phyloP scores from a whole-genome alignment of 2,113 vertebrate genomes.

The Dicaeum eximium region DNA sequence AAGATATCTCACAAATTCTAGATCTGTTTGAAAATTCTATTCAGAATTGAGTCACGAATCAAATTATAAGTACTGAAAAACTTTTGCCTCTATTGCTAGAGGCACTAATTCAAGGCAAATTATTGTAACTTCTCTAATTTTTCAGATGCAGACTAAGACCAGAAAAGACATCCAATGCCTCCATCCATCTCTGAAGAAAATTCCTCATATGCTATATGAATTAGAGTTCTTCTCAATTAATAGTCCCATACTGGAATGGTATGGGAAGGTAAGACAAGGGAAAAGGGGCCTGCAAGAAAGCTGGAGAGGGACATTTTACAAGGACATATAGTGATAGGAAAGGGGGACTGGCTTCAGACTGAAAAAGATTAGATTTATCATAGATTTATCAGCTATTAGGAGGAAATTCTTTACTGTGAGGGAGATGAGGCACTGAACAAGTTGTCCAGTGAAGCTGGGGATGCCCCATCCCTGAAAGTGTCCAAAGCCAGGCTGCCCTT shows the following conservation, averaged over 20 bases:
- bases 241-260: not conserved
- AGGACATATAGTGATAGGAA: not conserved
- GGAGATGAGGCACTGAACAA: not conserved
- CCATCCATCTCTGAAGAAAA: not conserved
- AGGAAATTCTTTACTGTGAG: not conserved
- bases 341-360: not conserved
- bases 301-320: not conserved
- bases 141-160: not conserved
- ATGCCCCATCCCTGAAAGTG: not conserved
- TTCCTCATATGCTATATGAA: not conserved
- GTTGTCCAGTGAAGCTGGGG: not conserved
- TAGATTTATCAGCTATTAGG: not conserved
- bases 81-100: not conserved
- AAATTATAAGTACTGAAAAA: conserved; percentile 10
- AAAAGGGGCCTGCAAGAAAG: not conserved
- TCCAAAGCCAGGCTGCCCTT: not conserved
- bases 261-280: not conserved
- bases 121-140: not conserved
- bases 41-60: not conserved
- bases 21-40: not conserved
- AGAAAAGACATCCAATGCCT: not conserved
- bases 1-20: not conserved
- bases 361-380: not conserved
- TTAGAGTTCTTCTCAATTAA: not conserved
- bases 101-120: not conserved